phyloP scores from a whole-genome alignment of 1,140 invertebrate genomes.

The Psix sp. region DNA sequence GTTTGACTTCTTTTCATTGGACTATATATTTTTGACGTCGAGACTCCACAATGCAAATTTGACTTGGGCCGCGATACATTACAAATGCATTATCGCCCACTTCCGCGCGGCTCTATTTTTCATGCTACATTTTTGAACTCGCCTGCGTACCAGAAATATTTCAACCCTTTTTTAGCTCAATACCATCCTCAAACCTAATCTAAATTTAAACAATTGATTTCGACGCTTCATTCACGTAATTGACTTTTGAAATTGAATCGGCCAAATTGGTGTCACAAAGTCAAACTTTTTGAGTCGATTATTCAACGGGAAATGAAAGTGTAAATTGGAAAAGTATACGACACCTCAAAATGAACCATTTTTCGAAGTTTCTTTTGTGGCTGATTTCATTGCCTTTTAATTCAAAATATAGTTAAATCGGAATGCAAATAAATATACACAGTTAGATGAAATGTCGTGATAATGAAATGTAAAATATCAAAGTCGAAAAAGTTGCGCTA shows the following conservation, averaged over 20 bases:
- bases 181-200: constrained; percentile 7
- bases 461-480: no score
- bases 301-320: constrained; percentile 8
- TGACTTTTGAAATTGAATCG: constrained; percentile 34
- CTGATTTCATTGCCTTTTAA: no score
- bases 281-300: constrained; percentile 30
- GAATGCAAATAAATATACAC: no score
- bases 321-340: no score
- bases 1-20: background rate
- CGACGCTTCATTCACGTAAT: constrained; percentile 14
- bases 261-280: constrained; percentile 21
- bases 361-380: no score
- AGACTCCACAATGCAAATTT: constrained; percentile 10
- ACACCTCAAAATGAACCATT: no score
- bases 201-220: constrained; percentile 25
- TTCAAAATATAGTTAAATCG: no score
- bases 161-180: no score
- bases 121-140: background rate
- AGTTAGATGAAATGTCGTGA: no score
- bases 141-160: background rate
- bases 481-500: no score
- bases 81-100: constrained; percentile 14
- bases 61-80: constrained; percentile 11
- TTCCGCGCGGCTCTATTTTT: background rate
- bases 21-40: constrained; percentile 9